These are phyloP conservation scores for Edolisoma coerulescens DNA, from an alignment of 2,113 vertebrate species.

Conservation along the genomic window DNA sequence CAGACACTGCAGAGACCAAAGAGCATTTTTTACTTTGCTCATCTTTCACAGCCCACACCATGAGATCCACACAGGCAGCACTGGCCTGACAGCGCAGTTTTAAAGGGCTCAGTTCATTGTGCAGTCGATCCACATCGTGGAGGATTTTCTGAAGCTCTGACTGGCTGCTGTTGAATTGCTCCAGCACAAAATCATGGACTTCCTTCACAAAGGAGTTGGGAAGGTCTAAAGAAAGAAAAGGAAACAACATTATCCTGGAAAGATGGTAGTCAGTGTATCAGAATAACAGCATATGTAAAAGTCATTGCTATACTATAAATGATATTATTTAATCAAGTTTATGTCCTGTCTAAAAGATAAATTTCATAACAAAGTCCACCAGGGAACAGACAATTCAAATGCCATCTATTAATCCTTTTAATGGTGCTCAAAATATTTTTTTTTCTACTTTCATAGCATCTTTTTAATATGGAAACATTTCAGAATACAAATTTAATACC, in stretches of 20 bases:
- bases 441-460: neutral
- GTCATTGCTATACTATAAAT: neutral
- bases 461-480: neutral
- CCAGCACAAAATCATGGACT: constrained; percentile 95
- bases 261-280: neutral
- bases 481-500: neutral
- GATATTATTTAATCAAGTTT: neutral
- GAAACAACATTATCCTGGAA: neutral
- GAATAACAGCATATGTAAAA: neutral
- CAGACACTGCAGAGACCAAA: neutral
- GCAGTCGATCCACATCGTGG: constrained; percentile 83
- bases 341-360: neutral
- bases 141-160: constrained; percentile 92
- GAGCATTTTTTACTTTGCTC: constrained; percentile 84
- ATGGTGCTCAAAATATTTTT: neutral
- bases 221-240: constrained; percentile 73
- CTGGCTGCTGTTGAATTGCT: constrained; percentile 94
- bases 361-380: neutral
- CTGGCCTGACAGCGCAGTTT: constrained; percentile 96
- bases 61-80: constrained; percentile 95
- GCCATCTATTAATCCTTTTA: neutral
- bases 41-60: constrained; percentile 98
- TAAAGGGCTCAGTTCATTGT: constrained; percentile 85
- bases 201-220: constrained; percentile 88
- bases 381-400: neutral